Evolutionary conservation across 2,113 vertebrate genomes (phyloP).

Genomic region (Xiphophorus couchianus): DNA sequence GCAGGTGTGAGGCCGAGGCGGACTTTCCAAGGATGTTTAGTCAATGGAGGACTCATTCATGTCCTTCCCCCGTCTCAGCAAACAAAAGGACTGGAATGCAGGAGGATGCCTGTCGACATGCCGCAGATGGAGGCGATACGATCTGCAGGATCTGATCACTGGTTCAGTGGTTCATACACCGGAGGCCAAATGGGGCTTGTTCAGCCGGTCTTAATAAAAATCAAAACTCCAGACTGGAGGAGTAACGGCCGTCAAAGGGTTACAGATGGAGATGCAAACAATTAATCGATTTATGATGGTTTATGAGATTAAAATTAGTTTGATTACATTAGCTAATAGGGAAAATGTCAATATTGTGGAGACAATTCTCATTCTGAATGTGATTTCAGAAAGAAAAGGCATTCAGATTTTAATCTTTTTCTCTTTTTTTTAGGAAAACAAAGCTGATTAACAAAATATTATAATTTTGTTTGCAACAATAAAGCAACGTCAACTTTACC

Average conservation of each 20-base stretch:
- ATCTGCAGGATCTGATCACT: conserved; percentile 57
- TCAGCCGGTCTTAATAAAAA: conserved; percentile 44
- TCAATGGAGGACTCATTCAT: conserved; percentile 76
- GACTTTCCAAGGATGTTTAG: conserved; percentile 83
- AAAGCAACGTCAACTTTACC: too few species aligned
- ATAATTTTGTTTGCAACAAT: too few species aligned
- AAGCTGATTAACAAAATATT: too few species aligned
- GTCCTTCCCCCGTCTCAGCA: conserved; percentile 73
- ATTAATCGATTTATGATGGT: too few species aligned
- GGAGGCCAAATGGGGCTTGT: conserved; percentile 60
- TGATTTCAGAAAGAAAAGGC: too few species aligned
- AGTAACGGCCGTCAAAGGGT: conserved; percentile 14
- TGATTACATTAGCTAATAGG: too few species aligned
- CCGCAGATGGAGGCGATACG: conserved; percentile 75
- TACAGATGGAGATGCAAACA: not conserved
- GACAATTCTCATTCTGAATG: too few species aligned
- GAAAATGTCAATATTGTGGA: too few species aligned
- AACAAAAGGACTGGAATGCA: conserved; percentile 83
- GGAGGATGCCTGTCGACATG: conserved; percentile 77
- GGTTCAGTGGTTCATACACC: conserved; percentile 63
- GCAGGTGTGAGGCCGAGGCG: conserved; percentile 77
- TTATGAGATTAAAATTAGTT: too few species aligned
- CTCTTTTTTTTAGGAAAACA: too few species aligned
- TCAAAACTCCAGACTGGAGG: conserved; percentile 22
- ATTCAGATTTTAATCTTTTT: too few species aligned